Evolutionary conservation across 2,797 vertebrate genomes (phyloP), one percentile per base, ranked within the genome.

Genomic region (Lates japonicus): DNA sequence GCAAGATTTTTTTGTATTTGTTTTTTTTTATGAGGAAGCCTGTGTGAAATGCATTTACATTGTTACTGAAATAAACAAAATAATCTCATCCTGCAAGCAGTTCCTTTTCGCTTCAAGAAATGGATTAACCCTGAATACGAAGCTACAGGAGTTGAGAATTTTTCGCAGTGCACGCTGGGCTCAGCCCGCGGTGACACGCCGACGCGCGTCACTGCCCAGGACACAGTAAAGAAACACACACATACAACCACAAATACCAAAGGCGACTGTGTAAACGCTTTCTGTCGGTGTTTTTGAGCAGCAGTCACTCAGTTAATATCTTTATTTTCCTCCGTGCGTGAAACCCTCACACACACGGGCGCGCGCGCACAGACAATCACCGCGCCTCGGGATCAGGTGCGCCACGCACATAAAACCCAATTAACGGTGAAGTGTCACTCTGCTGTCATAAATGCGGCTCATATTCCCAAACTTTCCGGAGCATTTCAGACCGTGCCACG

Each of bases 381-480:
- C 25, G 49, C 33, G 22, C 52, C 48, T 63, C 16, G 16, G 12
- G 1, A 74, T 57, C 78, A 80, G 67, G 80, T 80, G 84, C 78
- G 65, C 52, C n/a, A 10, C 13, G 48, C 46, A 29, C 77, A 7
- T 1, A 0, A 33, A 63, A 10, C 20, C 65, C 73, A 77, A 81
- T 84, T 83, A 80, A 58, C 48, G 20, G 44, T 9, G 0, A 42
- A 68, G 70, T 64, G 54, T 52, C 64, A 46, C 66, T 69, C 57
- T 0, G 65, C 46, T 11, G 57, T 35, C 51, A 55, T 49, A 6
- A 29, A 78, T 17, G 58, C 54, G 11, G 75, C 60, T 70, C 49
- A 0, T 49, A 65, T 70, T 6, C 3, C 51, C 73, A 78, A 91
- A 90, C 78, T 90, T 90, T 89, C 59, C 48, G 5, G 37, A 7